phyloP scores from a whole-genome alignment of 2,888 invertebrate species.

The Cosmia pyralina region DNA sequence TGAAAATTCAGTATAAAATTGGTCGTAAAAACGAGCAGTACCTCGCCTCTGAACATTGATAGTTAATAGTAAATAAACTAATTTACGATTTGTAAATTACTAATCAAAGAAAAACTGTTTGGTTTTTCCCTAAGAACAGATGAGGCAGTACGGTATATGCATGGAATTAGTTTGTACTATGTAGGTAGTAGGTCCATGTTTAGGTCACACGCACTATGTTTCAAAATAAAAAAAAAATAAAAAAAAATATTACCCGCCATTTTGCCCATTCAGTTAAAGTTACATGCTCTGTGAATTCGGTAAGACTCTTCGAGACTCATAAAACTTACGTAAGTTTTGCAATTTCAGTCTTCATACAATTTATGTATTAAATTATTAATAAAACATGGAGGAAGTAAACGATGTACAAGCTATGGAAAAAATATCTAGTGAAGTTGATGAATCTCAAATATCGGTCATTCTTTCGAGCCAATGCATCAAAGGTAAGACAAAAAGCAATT shows the following conservation, averaged over 20 bases:
- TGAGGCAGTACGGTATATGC: background rate
- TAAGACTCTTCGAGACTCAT: background rate
- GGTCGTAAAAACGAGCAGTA: too few relatives aligned
- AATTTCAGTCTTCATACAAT: background rate
- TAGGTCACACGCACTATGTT: too few relatives aligned
- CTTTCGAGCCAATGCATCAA: constrained; percentile 80
- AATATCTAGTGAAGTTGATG: constrained; percentile 78
- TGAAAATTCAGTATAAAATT: too few relatives aligned
- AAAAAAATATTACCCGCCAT: constrained; percentile 28
- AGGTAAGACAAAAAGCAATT: constrained; percentile 70
- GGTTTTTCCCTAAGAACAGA: too few relatives aligned
- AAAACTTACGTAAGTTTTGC: background rate
- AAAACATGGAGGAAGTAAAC: constrained; percentile 75
- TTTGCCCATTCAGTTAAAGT: background rate
- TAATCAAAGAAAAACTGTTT: too few relatives aligned
- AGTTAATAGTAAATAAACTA: background rate
- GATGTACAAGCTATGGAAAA: constrained; percentile 77
- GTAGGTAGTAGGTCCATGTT: background rate
- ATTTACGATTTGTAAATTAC: background rate
- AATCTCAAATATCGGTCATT: constrained; percentile 78
- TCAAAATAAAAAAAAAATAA: background rate
- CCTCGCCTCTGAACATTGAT: background rate
- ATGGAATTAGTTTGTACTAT: constrained; percentile 1
- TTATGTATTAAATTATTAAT: background rate
- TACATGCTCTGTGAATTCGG: background rate